Conservation (phyloP, 2,888 invertebrate species). For the Parnassius orleans region DNA sequence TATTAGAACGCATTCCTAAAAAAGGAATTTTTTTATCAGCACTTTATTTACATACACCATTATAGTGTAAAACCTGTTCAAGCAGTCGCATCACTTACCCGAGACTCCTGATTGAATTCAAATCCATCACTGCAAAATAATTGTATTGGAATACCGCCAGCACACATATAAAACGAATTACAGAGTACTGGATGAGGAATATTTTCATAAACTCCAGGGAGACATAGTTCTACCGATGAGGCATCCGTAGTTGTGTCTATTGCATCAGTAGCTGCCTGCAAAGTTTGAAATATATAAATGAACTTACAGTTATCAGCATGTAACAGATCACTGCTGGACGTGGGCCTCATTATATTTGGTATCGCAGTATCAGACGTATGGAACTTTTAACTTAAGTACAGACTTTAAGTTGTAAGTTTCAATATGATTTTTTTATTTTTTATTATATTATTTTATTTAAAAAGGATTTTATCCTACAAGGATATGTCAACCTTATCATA, state of each 20-base stretch:
- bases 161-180: conserved; percentile 34
- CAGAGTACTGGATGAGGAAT: conserved; percentile 33
- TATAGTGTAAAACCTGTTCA: not conserved
- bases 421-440: too few relatives aligned
- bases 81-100: conserved; percentile 24
- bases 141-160: conserved; percentile 29
- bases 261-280: conserved; percentile 6
- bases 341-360: too few relatives aligned
- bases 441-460: too few relatives aligned
- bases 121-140: conserved; percentile 30
- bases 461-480: too few relatives aligned
- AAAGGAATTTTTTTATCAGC: not conserved
- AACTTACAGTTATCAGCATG: too few relatives aligned
- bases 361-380: too few relatives aligned
- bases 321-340: too few relatives aligned
- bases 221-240: conserved; percentile 23
- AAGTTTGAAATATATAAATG: not conserved
- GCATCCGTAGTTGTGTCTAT: not conserved
- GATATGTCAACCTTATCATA: too few relatives aligned
- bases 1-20: conserved; percentile 29
- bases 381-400: too few relatives aligned
- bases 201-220: conserved; percentile 31
- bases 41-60: not conserved
- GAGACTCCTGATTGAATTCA: conserved; percentile 31
- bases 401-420: too few relatives aligned